Percentiles rank a stretch among this genome's conserved stretches.
These are phyloP conservation scores for Hemibagrus guttatus DNA, from an alignment of 2,797 vertebrate species.

Conservation along the genomic window DNA sequence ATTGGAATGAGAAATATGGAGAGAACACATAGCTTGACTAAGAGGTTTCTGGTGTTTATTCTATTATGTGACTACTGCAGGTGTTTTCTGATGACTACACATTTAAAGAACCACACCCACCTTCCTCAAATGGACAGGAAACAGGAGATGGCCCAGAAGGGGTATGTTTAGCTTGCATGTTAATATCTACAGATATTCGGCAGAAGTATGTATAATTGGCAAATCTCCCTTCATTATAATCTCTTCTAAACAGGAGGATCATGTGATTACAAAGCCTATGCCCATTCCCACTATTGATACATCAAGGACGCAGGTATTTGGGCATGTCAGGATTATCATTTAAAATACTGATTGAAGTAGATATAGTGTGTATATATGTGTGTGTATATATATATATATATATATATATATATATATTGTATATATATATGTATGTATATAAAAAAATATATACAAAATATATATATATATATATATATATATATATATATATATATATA, in stretches of 20 bases:
- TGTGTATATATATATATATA: too few species aligned
- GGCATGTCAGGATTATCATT: not conserved
- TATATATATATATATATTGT: too few species aligned
- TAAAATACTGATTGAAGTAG: not conserved
- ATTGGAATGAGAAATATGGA: too few species aligned
- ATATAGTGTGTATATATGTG: not conserved
- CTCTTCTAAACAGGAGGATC: constrained; percentile 66
- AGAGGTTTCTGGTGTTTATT: too few species aligned
- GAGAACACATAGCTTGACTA: too few species aligned
- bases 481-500: too few species aligned
- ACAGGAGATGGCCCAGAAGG: constrained; percentile 61
- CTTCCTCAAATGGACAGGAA: constrained; percentile 69
- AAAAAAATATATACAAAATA: too few species aligned
- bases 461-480: too few species aligned
- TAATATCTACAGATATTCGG: not conserved
- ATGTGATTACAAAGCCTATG: constrained; percentile 76
- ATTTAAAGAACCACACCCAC: constrained; percentile 78
- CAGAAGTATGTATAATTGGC: not conserved
- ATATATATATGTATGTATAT: too few species aligned
- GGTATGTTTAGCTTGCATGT: constrained; percentile 58
- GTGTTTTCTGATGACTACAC: constrained; percentile 69
- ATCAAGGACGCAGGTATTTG: constrained; percentile 86
- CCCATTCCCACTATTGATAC: constrained; percentile 87
- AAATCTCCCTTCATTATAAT: not conserved
- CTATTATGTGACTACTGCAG: not conserved